Evolutionary conservation across 92 coral and sea anemone species (phyloP).

Genomic region (Epizoanthus scotinus): DNA sequence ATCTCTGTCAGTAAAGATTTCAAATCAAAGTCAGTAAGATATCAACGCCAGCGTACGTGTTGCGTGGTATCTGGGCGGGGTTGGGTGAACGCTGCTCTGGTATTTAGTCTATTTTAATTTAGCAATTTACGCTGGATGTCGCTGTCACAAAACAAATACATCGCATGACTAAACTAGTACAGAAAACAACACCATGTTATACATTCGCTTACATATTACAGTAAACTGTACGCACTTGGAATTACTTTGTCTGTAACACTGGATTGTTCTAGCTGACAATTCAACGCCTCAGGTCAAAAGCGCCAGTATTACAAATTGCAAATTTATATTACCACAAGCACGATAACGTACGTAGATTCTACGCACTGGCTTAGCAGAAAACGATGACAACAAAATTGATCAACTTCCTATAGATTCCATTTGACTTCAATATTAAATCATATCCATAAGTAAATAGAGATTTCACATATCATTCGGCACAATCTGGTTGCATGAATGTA

Average conservation of each 20-base stretch:
- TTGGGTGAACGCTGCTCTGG: background rate
- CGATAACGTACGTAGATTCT: background rate
- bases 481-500: no score
- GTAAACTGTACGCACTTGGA: background rate
- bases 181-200: background rate
- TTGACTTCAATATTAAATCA: background rate
- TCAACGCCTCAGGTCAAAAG: background rate
- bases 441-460: background rate
- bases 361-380: background rate
- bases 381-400: background rate
- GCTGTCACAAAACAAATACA: background rate
- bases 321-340: background rate
- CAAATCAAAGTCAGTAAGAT: background rate
- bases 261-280: background rate
- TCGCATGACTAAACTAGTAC: background rate
- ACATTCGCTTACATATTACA: background rate
- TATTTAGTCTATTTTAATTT: constrained; percentile 11
- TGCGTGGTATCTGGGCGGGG: constrained; percentile 11
- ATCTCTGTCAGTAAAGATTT: background rate
- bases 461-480: background rate
- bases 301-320: background rate
- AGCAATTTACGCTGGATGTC: background rate
- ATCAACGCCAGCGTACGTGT: background rate
- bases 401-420: background rate
- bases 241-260: background rate